Conservation (phyloP, 1,140 invertebrate genomes). For the Cydia amplana region DNA sequence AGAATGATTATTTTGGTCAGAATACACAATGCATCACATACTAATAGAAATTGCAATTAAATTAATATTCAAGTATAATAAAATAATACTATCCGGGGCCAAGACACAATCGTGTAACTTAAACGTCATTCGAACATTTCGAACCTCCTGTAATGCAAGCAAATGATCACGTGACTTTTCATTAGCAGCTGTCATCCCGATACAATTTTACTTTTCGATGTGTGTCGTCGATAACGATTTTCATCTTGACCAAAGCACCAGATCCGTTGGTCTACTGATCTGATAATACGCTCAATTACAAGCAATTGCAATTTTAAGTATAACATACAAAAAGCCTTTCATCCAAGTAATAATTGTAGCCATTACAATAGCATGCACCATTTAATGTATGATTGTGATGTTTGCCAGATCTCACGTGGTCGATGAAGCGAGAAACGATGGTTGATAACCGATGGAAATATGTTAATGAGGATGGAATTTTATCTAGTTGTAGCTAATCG, state of each 20-base stretch:
- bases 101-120: too few species aligned
- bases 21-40: too few species aligned
- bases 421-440: neutral
- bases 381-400: constrained; percentile 21
- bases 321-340: constrained; percentile 2
- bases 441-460: neutral
- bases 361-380: constrained; percentile 23
- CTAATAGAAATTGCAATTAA: too few species aligned
- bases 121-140: too few species aligned
- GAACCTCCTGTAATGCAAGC: too few species aligned
- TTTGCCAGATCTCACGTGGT: constrained; percentile 2
- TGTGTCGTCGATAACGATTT: too few species aligned
- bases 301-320: constrained; percentile 2
- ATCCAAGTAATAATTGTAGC: constrained; percentile 5
- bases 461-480: neutral
- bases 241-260: neutral
- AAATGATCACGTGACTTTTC: too few species aligned
- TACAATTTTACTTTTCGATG: too few species aligned
- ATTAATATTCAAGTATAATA: too few species aligned
- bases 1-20: too few species aligned
- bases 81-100: too few species aligned
- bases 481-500: neutral
- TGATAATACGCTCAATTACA: neutral
- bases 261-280: neutral
- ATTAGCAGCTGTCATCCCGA: too few species aligned